Conservation (phyloP, 2,797 vertebrate species). For the Crenuchus spilurus region DNA sequence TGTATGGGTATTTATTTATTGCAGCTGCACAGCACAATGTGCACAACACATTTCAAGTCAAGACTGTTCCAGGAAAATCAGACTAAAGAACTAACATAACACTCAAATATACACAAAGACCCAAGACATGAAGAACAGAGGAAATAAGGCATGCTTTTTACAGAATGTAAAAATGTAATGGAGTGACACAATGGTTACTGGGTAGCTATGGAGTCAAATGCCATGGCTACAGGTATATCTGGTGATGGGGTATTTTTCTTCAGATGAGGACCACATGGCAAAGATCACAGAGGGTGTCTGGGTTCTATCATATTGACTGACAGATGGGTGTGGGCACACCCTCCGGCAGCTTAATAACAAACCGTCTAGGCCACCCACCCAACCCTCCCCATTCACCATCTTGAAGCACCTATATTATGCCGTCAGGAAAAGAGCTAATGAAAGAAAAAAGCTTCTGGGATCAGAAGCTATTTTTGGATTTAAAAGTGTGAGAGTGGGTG, state of each 20-base stretch:
- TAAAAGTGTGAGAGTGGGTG: conserved; percentile 36
- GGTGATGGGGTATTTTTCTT: conserved; percentile 27
- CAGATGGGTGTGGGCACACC: conserved; percentile 63
- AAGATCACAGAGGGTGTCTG: conserved; percentile 65
- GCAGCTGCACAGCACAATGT: conserved; percentile 55
- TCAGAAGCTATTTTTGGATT: conserved; percentile 56
- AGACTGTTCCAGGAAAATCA: not conserved
- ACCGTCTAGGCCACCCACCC: conserved; percentile 47
- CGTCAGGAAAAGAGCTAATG: conserved; percentile 66
- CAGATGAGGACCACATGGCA: conserved; percentile 51
- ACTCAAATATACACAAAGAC: too few relatives aligned
- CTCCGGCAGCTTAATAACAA: conserved; percentile 63
- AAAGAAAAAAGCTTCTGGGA: conserved; percentile 62
- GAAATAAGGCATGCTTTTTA: not conserved
- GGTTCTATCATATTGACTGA: conserved; percentile 79
- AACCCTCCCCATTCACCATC: conserved; percentile 53
- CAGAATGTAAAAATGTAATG: not conserved
- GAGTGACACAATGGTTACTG: not conserved
- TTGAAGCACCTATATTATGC: conserved; percentile 64
- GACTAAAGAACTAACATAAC: not conserved
- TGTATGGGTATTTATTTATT: conserved; percentile 40
- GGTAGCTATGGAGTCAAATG: conserved; percentile 10
- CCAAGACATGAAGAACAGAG: conserved; percentile 8
- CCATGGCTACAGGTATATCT: conserved; percentile 49
- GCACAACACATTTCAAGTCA: not conserved